Evolutionary conservation across 2,113 vertebrate species (phyloP).

Genomic region (zebrafish (Danio rerio)): DNA sequence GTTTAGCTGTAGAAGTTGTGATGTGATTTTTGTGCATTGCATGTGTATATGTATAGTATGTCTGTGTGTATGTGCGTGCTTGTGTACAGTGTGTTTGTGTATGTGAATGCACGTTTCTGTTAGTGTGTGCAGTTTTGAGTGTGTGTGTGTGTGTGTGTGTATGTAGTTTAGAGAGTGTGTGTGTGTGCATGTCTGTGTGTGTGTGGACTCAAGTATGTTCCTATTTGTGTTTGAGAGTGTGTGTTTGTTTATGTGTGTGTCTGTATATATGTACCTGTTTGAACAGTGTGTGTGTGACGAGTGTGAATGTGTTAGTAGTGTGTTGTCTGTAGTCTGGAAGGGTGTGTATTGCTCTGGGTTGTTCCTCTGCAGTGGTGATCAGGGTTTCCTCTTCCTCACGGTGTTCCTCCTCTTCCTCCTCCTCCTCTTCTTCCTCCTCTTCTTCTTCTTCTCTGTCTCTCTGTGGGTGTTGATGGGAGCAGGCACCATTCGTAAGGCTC

Average conservation of each 20-base stretch:
- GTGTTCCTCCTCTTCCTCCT: slow-evolving; percentile 65
- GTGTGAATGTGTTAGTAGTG: no score
- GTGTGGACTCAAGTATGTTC: no score
- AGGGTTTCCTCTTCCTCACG: slow-evolving; percentile 22
- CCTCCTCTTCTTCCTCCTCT: slow-evolving; percentile 67
- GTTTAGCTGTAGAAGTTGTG: neutral
- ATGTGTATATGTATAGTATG: slow-evolving; percentile 17
- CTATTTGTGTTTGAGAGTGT: no score
- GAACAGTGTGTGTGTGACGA: no score
- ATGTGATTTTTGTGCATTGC: slow-evolving; percentile 20
- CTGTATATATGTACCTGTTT: no score
- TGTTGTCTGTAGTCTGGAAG: no score
- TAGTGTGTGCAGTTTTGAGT: no score
- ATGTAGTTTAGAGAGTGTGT: no score
- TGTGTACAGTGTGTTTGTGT: neutral
- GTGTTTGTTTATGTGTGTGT: no score
- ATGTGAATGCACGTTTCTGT: neutral
- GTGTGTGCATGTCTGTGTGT: no score
- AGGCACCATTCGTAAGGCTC: slow-evolving; percentile 99
- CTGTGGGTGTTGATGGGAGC: slow-evolving; percentile 85
- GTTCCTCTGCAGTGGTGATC: no score
- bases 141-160: neutral
- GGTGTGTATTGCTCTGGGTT: no score
- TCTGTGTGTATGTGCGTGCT: neutral
- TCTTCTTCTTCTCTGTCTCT: slow-evolving; percentile 59